phyloP scores from a whole-genome alignment of 2,888 invertebrate species.

The Adelphocoris suturalis region DNA sequence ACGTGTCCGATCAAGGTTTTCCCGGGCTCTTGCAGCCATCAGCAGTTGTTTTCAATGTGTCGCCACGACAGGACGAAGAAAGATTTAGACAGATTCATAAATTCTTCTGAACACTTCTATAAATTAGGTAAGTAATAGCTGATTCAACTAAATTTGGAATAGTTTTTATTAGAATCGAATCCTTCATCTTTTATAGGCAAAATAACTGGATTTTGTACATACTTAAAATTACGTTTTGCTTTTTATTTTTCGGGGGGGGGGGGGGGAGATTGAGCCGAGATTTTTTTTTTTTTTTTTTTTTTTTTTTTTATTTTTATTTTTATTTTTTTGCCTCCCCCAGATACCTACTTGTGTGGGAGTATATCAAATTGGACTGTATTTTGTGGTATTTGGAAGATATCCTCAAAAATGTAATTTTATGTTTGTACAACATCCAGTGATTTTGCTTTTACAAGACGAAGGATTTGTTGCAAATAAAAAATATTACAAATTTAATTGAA shows the following conservation, averaged over 20 bases:
- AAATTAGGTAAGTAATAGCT: background rate
- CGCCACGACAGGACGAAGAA: no score
- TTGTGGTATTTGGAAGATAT: background rate
- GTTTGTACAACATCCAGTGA: background rate
- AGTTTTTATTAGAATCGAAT: background rate
- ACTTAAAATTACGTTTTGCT: background rate
- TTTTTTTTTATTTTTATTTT: no score
- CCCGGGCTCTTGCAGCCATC: no score
- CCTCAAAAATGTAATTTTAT: background rate
- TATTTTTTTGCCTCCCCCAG: background rate
- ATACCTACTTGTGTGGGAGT: background rate
- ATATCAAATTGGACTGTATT: background rate
- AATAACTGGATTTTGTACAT: constrained; percentile 35
- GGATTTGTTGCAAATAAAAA: background rate
- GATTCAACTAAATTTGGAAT: background rate
- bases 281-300: no score
- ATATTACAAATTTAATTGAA: background rate
- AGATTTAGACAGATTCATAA: no score
- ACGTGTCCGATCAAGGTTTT: constrained; percentile 7
- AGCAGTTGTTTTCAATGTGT: background rate
- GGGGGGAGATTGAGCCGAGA: no score
- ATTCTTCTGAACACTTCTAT: background rate
- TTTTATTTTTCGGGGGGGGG: no score
- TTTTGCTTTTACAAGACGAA: background rate
- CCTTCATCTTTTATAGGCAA: background rate